Base-by-base conservation (phyloP, 2,888 invertebrate species). In the Drosophila fulvimacula region DNA sequence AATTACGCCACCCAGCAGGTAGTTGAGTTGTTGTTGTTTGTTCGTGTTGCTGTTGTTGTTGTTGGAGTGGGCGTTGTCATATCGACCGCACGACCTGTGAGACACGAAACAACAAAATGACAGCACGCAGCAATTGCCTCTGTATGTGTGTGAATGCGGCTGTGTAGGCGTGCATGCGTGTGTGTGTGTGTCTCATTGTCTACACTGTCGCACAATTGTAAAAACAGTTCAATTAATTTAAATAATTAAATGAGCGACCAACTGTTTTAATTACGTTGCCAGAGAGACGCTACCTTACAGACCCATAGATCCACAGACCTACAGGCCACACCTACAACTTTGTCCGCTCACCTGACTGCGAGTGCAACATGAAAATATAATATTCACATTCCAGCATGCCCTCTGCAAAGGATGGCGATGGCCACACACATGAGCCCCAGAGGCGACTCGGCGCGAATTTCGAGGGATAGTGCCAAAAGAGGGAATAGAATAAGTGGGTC, bases 141-240 rank as follows among this genome's bases (percentile, higher is more conserved):
- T 39, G 41, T n/a, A 10, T 39, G 38, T 39, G 17, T 38, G 15
- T 19, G 57, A 36, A n/a, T 17, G 44, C 2, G 36, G 36, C 5
- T 24, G 21, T 48, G 38, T 41, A 13, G 34, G 21, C 56, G 46
- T 63, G 42, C 27, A n/a, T n/a, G 21, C 39, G 24, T 34, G 5
- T 19, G 30, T 38, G 34, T 38, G 17, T 52, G 38, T 49, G 55
- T 46, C 32, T 21, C 38, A 41, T 49, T 51, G 53, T 52, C 46
- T 58, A 46, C 49, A 59, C 42, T n/a, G 39, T 57, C 57, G 63
- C 57, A 55, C 73, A 82, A 77, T 82, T 85, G 81, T 81, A 79
- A 88, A 88, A 85, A 85, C 88, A 85, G 74, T 87, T 85, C 82
- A 87, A 85, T 87, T 87, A 82, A 81, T 87, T 87, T 87, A 87